A percentile compares a stretch with the other conserved stretches of the same genome.
These are phyloP conservation scores for Pygocentrus nattereri DNA, from an alignment of 2,797 vertebrate genomes.

Conservation along the genomic window DNA sequence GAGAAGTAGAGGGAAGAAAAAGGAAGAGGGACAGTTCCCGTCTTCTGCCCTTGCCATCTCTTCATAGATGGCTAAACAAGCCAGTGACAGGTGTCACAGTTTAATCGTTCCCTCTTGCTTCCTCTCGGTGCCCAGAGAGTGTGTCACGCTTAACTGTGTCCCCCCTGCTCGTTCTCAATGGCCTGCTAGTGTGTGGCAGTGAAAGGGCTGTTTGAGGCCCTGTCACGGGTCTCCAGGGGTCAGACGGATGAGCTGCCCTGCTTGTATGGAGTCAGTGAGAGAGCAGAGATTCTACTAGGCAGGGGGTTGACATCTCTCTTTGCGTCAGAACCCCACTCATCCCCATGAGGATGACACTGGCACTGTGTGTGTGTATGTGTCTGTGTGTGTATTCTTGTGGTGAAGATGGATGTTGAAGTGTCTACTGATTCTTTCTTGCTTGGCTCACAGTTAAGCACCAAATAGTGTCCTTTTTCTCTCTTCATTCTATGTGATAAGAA, in stretches of 20 bases:
- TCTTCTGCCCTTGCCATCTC: conserved; percentile 51
- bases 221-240: conserved; percentile 67
- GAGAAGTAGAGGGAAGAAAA: conserved; percentile 28
- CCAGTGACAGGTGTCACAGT: conserved; percentile 64
- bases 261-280: conserved; percentile 65
- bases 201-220: conserved; percentile 64
- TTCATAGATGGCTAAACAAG: conserved; percentile 61
- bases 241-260: conserved; percentile 65
- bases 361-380: conserved; percentile 16
- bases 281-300: conserved; percentile 59
- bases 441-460: conserved; percentile 20
- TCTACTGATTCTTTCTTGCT: conserved; percentile 39
- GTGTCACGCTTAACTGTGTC: conserved; percentile 63
- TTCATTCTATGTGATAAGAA: conserved; percentile 10
- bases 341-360: conserved; percentile 62
- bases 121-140: conserved; percentile 59
- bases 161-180: conserved; percentile 58
- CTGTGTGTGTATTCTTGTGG: conserved; percentile 12
- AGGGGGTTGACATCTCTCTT: conserved; percentile 62
- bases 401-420: conserved; percentile 32
- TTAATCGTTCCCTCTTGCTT: conserved; percentile 62
- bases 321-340: conserved; percentile 57
- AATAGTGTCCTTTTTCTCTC: conserved; percentile 10
- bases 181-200: conserved; percentile 62
- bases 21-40: conserved; percentile 44